Base-by-base conservation (phyloP, 2,113 vertebrate genomes). In the Pituophis catenifer region DNA sequence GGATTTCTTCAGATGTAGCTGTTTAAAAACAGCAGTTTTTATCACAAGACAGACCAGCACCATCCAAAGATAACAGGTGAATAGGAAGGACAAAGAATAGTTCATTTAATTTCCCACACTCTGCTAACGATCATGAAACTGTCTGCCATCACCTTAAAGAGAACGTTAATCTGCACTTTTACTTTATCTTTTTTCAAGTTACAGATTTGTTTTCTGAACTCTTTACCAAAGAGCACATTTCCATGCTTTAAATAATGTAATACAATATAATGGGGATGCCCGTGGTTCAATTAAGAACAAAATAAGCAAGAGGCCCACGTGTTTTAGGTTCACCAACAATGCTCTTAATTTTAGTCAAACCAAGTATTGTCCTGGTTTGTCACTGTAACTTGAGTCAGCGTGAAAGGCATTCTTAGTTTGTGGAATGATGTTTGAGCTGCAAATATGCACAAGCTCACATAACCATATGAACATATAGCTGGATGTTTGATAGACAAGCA, bases 191-290 rank as follows among this genome's bases (percentile, higher is more conserved):
- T 81, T 44, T 81, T 21, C 75, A 81, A 92, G 89, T 94, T 85
- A 93, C 89, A 94, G 95, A 93, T 94, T 89, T 50, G 53, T 93
- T 95, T 95, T 94, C 95, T 70, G 0, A 53, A 38, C 93, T 0
- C 91, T 95, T 94, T 94, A 93, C 94, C 94, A 92, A 88, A 88
- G 52, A 93, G 50, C 94, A 97, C 96, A 96, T 53, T 95, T 95
- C 26, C 95, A 97, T 92, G 52, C 89, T 75, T 94, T 94, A 94
- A 94, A 93, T 94, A 94, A 94, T 53, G 24, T 62, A 17, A 96
- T 96, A 89, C 50, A 93, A 94, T 94, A 95, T 95, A 96, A 97
- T 65, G 70, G 13, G 94, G 94, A 54, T 54, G 86, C 50, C 89
- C 59, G 62, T 90, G 95, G 85, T 95, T 95, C 50, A 95, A 54